Conservation (phyloP, 2,888 invertebrate species). For the Volucella bombylans region DNA sequence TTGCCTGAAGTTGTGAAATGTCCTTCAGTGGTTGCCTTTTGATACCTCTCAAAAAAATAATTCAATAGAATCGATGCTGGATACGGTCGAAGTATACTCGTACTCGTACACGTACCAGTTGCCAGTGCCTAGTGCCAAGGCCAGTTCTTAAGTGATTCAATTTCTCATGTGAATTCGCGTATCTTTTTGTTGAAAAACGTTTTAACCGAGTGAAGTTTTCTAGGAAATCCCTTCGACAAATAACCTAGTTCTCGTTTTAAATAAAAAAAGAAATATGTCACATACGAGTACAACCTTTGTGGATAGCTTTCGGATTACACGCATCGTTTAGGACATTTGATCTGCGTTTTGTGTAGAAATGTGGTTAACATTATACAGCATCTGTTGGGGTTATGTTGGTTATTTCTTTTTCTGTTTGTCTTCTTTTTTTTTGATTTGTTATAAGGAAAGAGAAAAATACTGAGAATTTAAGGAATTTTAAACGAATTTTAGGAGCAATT, state of each 20-base stretch:
- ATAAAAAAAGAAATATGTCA: slow-evolving; percentile 10
- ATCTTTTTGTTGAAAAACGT: background rate
- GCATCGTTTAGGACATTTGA: background rate
- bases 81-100: too few relatives aligned
- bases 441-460: background rate
- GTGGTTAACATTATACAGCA: slow-evolving; percentile 25
- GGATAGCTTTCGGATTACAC: background rate
- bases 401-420: too few relatives aligned
- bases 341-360: slow-evolving; percentile 28
- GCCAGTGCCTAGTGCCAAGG: too few relatives aligned
- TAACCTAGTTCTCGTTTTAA: background rate
- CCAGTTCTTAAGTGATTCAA: background rate
- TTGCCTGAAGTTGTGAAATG: slow-evolving; percentile 48
- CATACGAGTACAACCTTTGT: background rate
- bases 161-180: background rate
- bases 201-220: too few relatives aligned
- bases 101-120: too few relatives aligned
- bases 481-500: slow-evolving; percentile 1
- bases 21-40: slow-evolving; percentile 6
- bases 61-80: too few relatives aligned
- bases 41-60: too few relatives aligned
- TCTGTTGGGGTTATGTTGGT: slow-evolving; percentile 36
- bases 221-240: background rate
- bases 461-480: slow-evolving; percentile 18
- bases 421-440: background rate